Evolutionary conservation across 2,797 vertebrate genomes (phyloP), one percentile per base, ranked within the genome.

Genomic region (Urosaurus nigricauda): DNA sequence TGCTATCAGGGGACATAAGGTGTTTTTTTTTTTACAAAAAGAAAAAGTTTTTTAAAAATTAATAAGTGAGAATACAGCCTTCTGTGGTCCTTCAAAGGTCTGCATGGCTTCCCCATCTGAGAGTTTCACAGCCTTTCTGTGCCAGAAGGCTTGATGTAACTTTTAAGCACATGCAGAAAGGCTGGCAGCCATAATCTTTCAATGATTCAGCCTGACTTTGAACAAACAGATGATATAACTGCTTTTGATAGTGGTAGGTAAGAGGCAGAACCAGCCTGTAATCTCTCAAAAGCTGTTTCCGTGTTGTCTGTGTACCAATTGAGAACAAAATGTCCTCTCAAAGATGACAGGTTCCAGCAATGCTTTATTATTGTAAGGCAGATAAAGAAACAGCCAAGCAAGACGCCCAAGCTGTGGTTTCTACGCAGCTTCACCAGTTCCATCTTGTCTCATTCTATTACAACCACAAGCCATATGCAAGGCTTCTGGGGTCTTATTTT

Each of bases 301-400:
- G 1, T 74, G 35, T 35, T 74, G 70, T 3, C 1, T n/a, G 37
- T 21, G 7, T 87, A 40, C 35, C 63, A 79, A 11, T 37, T 3
- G 32, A 71, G 47, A 79, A 84, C 87, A 84, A 53, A 78, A 78
- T 56, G 60, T 40, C 24, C 86, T 74, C 19, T 65, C 37, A 86
- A 47, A 78, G 81, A 60, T 21, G 53, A 68, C 71, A 53, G 35
- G 63, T 56, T 88, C 65, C 7, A n/a, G 37, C 65, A 70, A 68
- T n/a, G 12, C 74, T 84, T 78, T 70, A 81, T 60, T 78, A 35
- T 0, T 8, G 74, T 29, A 75, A 43, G 51, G 73, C 9, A 3
- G 21, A 40, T 37, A 24, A 21, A 75, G 73, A 24, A 37, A 43
- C 9, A 24, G 51, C 51, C 32, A 26, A 71, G 17, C 9, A 51